Evolutionary conservation across 1,140 invertebrate genomes (phyloP).

Genomic region (Onthophagus taurus): DNA sequence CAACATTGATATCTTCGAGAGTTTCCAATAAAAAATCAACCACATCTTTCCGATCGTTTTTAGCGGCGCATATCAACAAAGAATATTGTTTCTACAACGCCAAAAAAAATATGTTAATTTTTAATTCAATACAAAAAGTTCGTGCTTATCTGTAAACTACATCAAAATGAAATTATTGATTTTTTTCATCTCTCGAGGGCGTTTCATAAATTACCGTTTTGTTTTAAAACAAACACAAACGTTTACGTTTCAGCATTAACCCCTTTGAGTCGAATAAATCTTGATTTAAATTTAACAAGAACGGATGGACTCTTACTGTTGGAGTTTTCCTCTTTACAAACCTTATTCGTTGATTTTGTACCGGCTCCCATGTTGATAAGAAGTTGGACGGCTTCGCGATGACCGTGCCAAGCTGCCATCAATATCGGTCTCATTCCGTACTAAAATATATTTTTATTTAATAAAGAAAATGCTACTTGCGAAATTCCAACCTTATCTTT

Average conservation of each 20-base stretch:
- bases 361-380: slow-evolving; percentile 66
- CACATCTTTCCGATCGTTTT: slow-evolving; percentile 52
- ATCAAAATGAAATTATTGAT: no score
- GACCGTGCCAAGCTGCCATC: slow-evolving; percentile 76
- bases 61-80: slow-evolving; percentile 57
- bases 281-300: no score
- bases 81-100: slow-evolving; percentile 55
- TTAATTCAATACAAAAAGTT: no score
- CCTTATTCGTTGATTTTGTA: slow-evolving; percentile 65
- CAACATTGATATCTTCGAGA: slow-evolving; percentile 48
- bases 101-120: no score
- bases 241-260: no score
- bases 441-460: slow-evolving; percentile 39
- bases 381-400: slow-evolving; percentile 60
- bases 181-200: no score
- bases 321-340: slow-evolving; percentile 40
- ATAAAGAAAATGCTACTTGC: background rate
- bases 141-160: no score
- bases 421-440: slow-evolving; percentile 72
- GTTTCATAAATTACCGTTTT: no score
- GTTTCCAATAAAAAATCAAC: slow-evolving; percentile 52
- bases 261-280: no score
- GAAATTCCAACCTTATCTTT: slow-evolving; percentile 52
- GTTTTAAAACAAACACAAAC: no score
- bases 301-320: no score